phyloP scores from a whole-genome alignment of 1,140 invertebrate species.

The Sinonovacula constricta region DNA sequence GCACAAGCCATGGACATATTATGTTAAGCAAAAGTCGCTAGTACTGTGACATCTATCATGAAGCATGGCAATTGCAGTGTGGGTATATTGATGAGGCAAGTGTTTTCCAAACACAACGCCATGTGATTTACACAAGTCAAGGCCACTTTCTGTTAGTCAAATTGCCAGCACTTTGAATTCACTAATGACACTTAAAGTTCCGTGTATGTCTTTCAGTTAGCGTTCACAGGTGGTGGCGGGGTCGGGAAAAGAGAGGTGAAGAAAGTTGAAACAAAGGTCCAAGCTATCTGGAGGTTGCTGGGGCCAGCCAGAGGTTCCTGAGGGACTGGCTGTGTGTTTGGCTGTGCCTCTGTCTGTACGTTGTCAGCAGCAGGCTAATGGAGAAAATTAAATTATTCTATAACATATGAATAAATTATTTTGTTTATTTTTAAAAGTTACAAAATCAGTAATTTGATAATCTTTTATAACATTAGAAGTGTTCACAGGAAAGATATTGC shows the following conservation, averaged over 20 bases:
- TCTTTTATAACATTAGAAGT: not conserved
- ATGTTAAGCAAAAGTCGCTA: too few species aligned
- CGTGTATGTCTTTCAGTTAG: too few species aligned
- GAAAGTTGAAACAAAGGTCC: conserved; percentile 63
- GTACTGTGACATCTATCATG: too few species aligned
- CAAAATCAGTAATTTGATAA: not conserved
- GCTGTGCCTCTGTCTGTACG: not conserved
- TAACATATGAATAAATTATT: not conserved
- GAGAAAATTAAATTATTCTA: not conserved
- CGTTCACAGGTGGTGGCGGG: conserved; percentile 62
- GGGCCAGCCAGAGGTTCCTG: conserved; percentile 27
- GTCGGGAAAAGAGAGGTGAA: conserved; percentile 65
- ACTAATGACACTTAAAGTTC: too few species aligned
- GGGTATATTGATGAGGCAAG: too few species aligned
- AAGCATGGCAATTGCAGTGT: too few species aligned
- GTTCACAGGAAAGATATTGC: not conserved
- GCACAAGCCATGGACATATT: too few species aligned
- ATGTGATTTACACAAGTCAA: too few species aligned
- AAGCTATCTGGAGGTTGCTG: conserved; percentile 46
- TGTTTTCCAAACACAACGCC: too few species aligned
- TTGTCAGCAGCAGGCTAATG: not conserved
- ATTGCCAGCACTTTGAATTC: too few species aligned
- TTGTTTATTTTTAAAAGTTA: not conserved
- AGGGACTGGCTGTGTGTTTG: not conserved
- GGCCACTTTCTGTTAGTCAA: too few species aligned